These are phyloP conservation scores for Myotis davidii DNA, from an alignment of 2,113 vertebrate genomes.

Conservation along the genomic window DNA sequence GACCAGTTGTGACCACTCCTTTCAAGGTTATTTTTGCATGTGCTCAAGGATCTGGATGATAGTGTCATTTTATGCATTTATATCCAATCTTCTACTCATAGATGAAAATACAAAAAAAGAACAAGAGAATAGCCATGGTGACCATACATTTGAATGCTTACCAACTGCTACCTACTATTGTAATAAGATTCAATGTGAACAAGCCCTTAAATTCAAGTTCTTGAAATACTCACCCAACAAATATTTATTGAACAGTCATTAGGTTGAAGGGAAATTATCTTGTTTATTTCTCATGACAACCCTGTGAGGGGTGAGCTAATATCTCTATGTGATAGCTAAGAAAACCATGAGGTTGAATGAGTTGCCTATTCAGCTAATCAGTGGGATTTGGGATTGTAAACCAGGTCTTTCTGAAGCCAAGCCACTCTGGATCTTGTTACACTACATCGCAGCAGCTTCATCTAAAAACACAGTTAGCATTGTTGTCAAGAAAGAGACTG, in stretches of 20 bases:
- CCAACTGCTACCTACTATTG: neutral
- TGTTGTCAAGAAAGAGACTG: neutral
- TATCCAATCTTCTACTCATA: neutral
- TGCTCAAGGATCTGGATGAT: neutral
- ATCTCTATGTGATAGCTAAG: neutral
- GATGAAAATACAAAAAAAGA: neutral
- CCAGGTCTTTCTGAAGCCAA: neutral
- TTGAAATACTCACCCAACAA: neutral
- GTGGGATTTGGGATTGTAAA: slow-evolving; percentile 1
- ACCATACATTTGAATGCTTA: neutral
- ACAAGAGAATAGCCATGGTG: neutral
- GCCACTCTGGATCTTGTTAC: neutral
- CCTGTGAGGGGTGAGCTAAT: neutral
- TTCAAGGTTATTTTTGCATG: neutral
- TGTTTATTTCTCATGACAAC: neutral
- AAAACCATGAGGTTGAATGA: slow-evolving; percentile 25
- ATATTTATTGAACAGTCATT: slow-evolving; percentile 8
- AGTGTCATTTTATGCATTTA: neutral
- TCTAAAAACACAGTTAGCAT: neutral
- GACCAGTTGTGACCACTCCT: too few species aligned
- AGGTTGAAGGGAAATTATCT: neutral
- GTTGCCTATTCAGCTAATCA: neutral
- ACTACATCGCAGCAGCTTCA: neutral
- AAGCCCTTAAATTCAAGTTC: neutral
- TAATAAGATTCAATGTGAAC: neutral